Evolutionary conservation across 1,140 invertebrate species (phyloP).

Genomic region (Notospermus geniculatus): DNA sequence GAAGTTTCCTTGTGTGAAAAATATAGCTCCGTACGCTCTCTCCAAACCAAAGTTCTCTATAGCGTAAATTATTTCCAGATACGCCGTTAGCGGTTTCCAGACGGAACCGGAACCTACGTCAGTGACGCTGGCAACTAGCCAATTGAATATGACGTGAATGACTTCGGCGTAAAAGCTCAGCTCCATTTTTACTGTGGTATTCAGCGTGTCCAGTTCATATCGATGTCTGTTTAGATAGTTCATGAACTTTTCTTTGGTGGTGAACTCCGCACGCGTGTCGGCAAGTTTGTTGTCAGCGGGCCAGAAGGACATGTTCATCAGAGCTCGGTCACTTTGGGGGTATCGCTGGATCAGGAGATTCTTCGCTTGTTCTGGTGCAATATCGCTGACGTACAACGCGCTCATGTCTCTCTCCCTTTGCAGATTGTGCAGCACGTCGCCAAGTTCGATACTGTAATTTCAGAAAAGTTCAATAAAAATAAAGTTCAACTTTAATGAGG

Average conservation of each 20-base stretch:
- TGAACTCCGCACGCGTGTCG: slow-evolving; percentile 18
- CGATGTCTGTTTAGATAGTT: slow-evolving; percentile 28
- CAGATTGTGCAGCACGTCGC: slow-evolving; percentile 25
- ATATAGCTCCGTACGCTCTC: slow-evolving; percentile 27
- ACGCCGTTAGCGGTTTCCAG: slow-evolving; percentile 34
- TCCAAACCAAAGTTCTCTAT: slow-evolving; percentile 32
- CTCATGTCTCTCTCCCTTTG: slow-evolving; percentile 34
- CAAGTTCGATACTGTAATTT: slow-evolving; percentile 27
- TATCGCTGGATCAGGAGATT: slow-evolving; percentile 27
- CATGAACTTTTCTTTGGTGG: slow-evolving; percentile 25
- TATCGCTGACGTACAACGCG: slow-evolving; percentile 29
- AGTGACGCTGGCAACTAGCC: slow-evolving; percentile 28
- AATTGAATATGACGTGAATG: slow-evolving; percentile 28
- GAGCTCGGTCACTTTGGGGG: slow-evolving; percentile 25
- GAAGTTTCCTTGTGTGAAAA: slow-evolving; percentile 28
- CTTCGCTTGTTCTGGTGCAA: slow-evolving; percentile 25
- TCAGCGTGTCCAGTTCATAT: slow-evolving; percentile 27
- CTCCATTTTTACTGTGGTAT: slow-evolving; percentile 25
- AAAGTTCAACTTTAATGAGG: no score
- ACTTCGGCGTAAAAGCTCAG: slow-evolving; percentile 26
- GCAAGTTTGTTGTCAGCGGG: slow-evolving; percentile 8
- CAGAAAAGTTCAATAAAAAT: no score
- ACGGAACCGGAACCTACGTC: slow-evolving; percentile 32
- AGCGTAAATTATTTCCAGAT: slow-evolving; percentile 30
- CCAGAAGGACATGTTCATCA: slow-evolving; percentile 28